Percentiles rank a stretch among this genome's conserved stretches.
These are phyloP conservation scores for Rhizomys pruinosus DNA, from an alignment of 2,113 vertebrate genomes.

Conservation along the genomic window DNA sequence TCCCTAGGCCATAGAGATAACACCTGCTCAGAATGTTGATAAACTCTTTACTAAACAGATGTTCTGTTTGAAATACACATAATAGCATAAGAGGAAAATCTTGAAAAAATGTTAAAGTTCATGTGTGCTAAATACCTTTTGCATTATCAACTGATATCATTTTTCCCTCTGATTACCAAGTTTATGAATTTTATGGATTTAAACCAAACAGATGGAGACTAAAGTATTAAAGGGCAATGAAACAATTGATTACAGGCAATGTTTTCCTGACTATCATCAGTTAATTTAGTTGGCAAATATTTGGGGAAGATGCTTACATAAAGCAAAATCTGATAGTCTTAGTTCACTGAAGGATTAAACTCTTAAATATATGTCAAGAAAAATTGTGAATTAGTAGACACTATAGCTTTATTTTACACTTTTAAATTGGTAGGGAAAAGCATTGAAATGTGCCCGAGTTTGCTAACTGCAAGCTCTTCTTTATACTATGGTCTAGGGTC, in stretches of 20 bases:
- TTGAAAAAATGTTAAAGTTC: too few species aligned
- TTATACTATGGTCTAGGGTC: not conserved
- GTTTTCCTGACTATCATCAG: not conserved
- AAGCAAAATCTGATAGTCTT: not conserved
- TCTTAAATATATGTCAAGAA: not conserved
- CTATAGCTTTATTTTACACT: too few species aligned
- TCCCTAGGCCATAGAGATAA: not conserved
- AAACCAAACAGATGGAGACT: not conserved
- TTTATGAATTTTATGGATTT: too few species aligned
- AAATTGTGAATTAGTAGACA: not conserved
- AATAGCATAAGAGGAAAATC: too few species aligned
- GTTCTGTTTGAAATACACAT: too few species aligned
- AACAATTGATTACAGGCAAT: conserved; percentile 23
- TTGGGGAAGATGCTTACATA: not conserved
- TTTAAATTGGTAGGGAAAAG: too few species aligned
- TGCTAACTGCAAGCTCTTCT: not conserved
- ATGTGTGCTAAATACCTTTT: too few species aligned
- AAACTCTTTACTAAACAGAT: too few species aligned
- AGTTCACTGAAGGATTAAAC: not conserved
- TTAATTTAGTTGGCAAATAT: not conserved
- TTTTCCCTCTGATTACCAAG: not conserved
- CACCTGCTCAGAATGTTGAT: too few species aligned
- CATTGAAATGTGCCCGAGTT: too few species aligned
- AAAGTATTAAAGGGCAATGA: not conserved
- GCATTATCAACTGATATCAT: not conserved